Evolutionary conservation across 2,797 vertebrate species (phyloP).

Genomic region (Lindbergichthys nudifrons): DNA sequence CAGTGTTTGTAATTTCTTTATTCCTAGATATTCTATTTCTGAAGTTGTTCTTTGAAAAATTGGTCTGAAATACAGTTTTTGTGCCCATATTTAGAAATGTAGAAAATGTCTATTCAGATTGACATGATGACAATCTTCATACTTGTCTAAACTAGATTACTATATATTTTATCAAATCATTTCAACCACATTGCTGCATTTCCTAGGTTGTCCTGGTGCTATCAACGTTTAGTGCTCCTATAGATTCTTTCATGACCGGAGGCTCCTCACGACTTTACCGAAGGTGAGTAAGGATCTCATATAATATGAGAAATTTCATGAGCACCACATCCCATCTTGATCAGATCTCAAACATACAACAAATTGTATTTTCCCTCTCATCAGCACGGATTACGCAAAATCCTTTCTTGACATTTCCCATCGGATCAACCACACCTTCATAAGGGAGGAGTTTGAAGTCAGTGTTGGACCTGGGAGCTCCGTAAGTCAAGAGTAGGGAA

Average conservation of each 20-base stretch:
- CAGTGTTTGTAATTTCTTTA: background rate
- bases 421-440: conserved; percentile 85
- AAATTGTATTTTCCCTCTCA: conserved; percentile 14
- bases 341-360: background rate
- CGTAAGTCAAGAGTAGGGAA: conserved; percentile 57
- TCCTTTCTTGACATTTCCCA: conserved; percentile 85
- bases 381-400: conserved; percentile 87
- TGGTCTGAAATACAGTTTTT: background rate
- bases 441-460: conserved; percentile 87
- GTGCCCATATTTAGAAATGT: background rate
- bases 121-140: background rate
- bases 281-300: conserved; percentile 70
- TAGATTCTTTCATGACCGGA: conserved; percentile 75
- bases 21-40: background rate
- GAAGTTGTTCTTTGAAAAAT: background rate
- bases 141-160: background rate
- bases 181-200: background rate
- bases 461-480: conserved; percentile 84
- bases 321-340: background rate
- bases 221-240: conserved; percentile 81
- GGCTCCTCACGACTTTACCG: conserved; percentile 86
- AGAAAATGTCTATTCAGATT: background rate
- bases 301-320: background rate
- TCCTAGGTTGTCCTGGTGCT: conserved; percentile 84
- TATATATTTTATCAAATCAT: background rate